Evolutionary conservation across 2,888 invertebrate species (phyloP), one percentile per base, ranked within the genome.

Genomic region (Lasius platythorax): DNA sequence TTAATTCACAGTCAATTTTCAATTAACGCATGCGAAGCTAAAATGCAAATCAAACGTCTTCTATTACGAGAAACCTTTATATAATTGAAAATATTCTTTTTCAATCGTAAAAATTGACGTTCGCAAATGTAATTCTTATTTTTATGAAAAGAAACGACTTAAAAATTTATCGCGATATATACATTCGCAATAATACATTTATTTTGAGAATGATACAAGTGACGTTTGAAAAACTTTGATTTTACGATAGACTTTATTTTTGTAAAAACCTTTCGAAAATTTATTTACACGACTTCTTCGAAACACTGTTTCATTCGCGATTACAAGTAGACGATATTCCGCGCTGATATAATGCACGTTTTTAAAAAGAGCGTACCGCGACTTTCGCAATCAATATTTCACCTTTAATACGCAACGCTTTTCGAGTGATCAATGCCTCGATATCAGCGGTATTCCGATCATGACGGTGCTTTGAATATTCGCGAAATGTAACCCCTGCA

Each of bases 401-500:
- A 18, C 56, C 73, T 70, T 61, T 23, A 23, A 15, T 30, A 33
- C 8, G 46, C 46, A 23, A 56, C 30, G 43, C 30, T 15, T 56
- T 15, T 53, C 78, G 30, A 30, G 4, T 37, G 37, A 37, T 37
- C 37, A 5, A 37, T 37, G 37, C 37, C 37, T 37, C 23, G 8
- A 43, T 53, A 61, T 40, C 76, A 12, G 30, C 56, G 53, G 30
- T 58, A 79, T 70, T 70, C 78, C 56, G 9, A 43, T 15, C 61
- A 33, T 46, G 72, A 61, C 43, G 15, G 58, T 70, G 28, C 72
- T 56, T 72, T 81, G 50, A 61, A 81, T 81, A 72, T 72, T 61
- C 72, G 79, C 72, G 72, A 76, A 84, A 79, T 53, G 81, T 73
- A 83, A 82, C 81, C 73, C 66, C 56, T 64, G 85, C 75, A 64